These are phyloP conservation scores for Rhynchomys soricoides DNA, from an alignment of 2,113 vertebrate genomes.

Conservation along the genomic window DNA sequence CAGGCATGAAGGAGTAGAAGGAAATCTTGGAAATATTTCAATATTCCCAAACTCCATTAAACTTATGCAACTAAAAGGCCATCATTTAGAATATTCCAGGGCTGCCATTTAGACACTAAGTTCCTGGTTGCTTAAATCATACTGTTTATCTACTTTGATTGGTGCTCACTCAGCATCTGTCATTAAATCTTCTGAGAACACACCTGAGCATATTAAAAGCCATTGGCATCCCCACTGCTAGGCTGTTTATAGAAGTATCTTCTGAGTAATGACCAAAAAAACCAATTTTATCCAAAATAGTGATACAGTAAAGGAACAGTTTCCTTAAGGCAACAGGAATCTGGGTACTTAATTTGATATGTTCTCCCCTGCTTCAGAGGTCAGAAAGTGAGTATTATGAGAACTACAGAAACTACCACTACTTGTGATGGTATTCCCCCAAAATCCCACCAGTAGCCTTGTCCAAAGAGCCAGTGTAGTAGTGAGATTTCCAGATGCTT, in stretches of 20 bases:
- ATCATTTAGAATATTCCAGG: not conserved
- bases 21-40: constrained; percentile 17
- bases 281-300: not conserved
- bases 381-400: not conserved
- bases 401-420: not conserved
- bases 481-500: not conserved
- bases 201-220: not conserved
- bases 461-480: not conserved
- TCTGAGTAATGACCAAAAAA: not conserved
- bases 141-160: not conserved
- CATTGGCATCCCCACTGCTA: not conserved
- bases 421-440: not conserved
- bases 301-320: not conserved
- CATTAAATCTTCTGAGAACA: constrained; percentile 43
- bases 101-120: not conserved
- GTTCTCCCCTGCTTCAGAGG: constrained; percentile 35
- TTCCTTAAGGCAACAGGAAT: not conserved
- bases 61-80: not conserved
- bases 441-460: not conserved
- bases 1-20: not conserved
- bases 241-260: not conserved
- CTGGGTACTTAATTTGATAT: not conserved
- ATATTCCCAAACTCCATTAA: not conserved
- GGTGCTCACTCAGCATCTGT: not conserved
- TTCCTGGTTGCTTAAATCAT: not conserved